phyloP scores from a whole-genome alignment of 2,797 vertebrate genomes.

The Pantherophis alleghaniensis region DNA sequence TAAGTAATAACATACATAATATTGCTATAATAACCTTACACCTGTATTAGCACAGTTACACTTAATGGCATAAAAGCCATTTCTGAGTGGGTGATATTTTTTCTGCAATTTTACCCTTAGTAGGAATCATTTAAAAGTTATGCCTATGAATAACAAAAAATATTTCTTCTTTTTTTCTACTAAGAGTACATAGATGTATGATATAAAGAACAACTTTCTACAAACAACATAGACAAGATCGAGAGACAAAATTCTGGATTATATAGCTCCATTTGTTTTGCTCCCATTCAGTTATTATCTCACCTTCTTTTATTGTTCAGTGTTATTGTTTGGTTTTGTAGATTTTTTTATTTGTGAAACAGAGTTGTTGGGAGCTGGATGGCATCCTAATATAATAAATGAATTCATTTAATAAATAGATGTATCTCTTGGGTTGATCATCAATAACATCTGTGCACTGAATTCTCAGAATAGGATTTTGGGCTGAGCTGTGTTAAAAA shows the following conservation, averaged over 20 bases:
- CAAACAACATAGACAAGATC: background rate
- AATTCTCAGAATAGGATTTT: background rate
- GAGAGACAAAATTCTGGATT: background rate
- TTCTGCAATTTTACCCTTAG: background rate
- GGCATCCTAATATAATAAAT: background rate
- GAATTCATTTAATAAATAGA: background rate
- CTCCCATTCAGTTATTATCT: background rate
- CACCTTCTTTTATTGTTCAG: background rate
- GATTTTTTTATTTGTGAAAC: background rate
- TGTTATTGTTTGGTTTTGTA: background rate
- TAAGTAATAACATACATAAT: background rate
- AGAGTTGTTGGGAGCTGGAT: background rate
- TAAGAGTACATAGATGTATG: background rate
- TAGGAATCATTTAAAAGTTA: background rate
- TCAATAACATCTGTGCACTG: background rate
- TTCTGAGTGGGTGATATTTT: background rate
- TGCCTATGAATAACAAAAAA: background rate
- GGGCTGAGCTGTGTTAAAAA: background rate
- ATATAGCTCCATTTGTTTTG: background rate
- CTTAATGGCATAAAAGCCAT: background rate
- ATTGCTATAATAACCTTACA: background rate
- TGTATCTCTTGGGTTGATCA: background rate
- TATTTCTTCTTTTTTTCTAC: background rate
- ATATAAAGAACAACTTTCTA: background rate
- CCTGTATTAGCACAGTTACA: background rate